Base-by-base conservation (phyloP, 2,888 invertebrate species). In the Drosophila incognita region DNA sequence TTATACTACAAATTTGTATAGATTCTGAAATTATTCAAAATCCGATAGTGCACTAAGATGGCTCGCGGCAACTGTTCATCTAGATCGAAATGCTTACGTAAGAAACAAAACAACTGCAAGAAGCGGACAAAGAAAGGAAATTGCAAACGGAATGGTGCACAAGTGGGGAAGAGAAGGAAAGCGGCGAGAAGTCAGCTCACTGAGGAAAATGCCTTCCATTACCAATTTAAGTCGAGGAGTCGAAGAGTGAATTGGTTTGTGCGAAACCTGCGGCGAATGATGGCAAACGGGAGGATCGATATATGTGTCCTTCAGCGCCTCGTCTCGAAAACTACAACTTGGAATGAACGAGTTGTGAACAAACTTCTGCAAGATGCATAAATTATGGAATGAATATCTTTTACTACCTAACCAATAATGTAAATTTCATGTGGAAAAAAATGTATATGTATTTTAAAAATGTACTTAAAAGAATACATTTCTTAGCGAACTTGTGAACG, bases 401-500 rank as follows among this genome's bases (percentile, higher is more conserved):
- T 53, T 15, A 35, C 7, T 38, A n/a, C 54, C 18, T 4, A 56
- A 40, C 15, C 3, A 24, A 15, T 46, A 46, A 15, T 24, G 15
- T 6, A n/a, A 51, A 51, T n/a, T n/a, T 11, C 3, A 2, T n/a
- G 11, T 51, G 11, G 4, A 51, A 18, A 15, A 11, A 11, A 42
- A 31, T 21, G 15, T 8, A 21, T 15, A 29, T 10, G 8, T 56
- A 54, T 3, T 3, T 27, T 27, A n/a, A 38, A 27, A 27, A 3
- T 24, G 24, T 1, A 8, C 15, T 7, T 24, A 24, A 49, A 49
- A 21, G 27, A 27, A 38, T 21, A 2, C 33, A 24, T 46, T 46
- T 46, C 24, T 46, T 46, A 46, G 46, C 24, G 46, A 46, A 58
- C 31, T 65, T 71, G 73, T 78, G 60, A 79, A 70, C 76, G 85